Conservation (phyloP, 2,113 vertebrate genomes). For the Tragelaphus imberbis region DNA sequence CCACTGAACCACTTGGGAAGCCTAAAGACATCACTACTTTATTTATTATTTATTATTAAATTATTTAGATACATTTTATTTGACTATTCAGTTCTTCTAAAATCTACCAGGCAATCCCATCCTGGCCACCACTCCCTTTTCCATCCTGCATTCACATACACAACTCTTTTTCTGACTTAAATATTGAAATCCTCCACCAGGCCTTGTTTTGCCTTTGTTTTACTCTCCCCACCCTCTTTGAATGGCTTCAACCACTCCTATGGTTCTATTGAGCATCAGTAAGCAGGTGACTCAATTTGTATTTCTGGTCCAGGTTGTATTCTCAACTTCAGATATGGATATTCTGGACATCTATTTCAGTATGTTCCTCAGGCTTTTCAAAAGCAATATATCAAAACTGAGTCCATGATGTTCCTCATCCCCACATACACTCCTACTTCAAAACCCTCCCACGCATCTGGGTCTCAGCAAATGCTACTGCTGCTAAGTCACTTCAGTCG, state of each 20-base stretch:
- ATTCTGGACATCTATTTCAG: background rate
- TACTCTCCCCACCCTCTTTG: background rate
- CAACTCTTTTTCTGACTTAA: background rate
- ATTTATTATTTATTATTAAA: background rate
- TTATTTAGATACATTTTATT: background rate
- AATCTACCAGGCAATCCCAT: background rate
- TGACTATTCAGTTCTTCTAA: background rate
- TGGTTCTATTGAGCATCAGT: background rate
- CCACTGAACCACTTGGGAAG: background rate
- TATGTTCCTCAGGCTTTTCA: background rate
- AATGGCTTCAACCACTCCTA: background rate
- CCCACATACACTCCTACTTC: background rate
- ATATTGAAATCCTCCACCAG: background rate
- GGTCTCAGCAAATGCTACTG: background rate
- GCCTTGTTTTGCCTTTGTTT: background rate
- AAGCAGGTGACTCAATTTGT: background rate
- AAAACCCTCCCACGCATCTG: background rate
- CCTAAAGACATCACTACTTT: background rate
- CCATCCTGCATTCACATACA: background rate
- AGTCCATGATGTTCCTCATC: background rate
- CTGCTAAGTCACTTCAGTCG: too few species aligned
- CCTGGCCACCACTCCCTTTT: background rate
- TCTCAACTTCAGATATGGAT: background rate
- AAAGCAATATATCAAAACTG: background rate
- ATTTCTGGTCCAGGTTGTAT: background rate